Conservation (phyloP, 2,113 vertebrate species). For the Montifringilla adamsi region DNA sequence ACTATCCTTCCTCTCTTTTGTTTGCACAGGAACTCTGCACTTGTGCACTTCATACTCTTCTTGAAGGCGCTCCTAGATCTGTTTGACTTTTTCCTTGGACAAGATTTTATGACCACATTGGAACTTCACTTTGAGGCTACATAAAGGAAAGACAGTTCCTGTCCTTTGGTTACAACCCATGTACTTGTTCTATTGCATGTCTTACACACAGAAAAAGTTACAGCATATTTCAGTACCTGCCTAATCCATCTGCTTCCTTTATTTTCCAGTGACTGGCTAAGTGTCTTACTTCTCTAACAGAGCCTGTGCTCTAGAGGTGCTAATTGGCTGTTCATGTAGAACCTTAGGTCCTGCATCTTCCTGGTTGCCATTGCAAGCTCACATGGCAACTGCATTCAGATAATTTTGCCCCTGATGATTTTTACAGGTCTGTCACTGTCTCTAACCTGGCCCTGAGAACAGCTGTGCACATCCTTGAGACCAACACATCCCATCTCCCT, state of each 20-base stretch:
- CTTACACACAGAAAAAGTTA: neutral
- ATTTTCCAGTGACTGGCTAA: neutral
- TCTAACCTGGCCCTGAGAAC: neutral
- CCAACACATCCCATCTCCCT: rapidly evolving
- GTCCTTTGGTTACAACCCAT: neutral
- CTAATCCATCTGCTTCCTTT: neutral
- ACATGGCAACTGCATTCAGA: neutral
- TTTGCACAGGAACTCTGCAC: neutral
- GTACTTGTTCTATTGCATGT: neutral
- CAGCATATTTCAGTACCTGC: neutral
- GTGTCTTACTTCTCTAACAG: neutral
- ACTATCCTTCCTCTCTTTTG: neutral
- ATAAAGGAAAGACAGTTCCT: neutral
- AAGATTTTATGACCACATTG: neutral
- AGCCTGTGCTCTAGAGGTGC: neutral
- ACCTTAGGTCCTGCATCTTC: neutral
- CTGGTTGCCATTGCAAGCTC: neutral
- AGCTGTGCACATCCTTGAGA: neutral
- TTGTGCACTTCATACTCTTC: neutral
- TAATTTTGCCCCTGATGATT: neutral
- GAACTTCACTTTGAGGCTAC: neutral
- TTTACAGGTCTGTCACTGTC: neutral
- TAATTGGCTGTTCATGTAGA: neutral
- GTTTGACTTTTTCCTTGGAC: neutral
- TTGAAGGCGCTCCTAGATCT: neutral